Percentiles rank a stretch among this genome's conserved stretches.
Conservation (phyloP, 2,113 vertebrate genomes). For the Elanoides forficatus region DNA sequence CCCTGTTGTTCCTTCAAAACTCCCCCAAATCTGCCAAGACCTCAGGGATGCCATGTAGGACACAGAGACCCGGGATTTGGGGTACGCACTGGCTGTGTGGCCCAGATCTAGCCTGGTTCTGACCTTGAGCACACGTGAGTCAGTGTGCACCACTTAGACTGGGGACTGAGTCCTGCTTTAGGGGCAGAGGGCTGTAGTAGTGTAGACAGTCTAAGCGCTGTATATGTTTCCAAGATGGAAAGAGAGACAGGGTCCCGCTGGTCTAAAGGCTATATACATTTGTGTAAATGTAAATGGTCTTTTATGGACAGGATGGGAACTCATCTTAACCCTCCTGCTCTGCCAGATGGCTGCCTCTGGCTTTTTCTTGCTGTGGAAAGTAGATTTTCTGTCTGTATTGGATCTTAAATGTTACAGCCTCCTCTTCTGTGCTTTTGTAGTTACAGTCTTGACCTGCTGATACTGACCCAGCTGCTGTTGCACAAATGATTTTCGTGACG, state of each 20-base stretch:
- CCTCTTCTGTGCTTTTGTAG: not conserved
- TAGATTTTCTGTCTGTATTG: not conserved
- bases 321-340: not conserved
- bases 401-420: not conserved
- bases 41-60: not conserved
- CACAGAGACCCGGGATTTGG: not conserved
- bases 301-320: not conserved
- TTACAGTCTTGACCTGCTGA: not conserved
- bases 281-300: not conserved
- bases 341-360: not conserved
- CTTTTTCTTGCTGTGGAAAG: not conserved
- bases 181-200: not conserved
- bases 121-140: not conserved
- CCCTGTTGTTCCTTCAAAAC: not conserved
- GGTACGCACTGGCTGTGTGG: rapidly evolving
- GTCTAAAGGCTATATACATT: not conserved
- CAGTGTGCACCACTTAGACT: rapidly evolving
- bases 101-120: not conserved
- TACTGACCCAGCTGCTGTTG: not conserved
- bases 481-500: not conserved
- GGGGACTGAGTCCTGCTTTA: not conserved
- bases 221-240: not conserved
- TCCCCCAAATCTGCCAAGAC: rapidly evolving
- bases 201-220: not conserved
- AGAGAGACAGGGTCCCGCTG: not conserved